A percentile compares a stretch with the other conserved stretches of the same genome.
Conservation (phyloP, 2,888 invertebrate genomes). For the Plagiodera versicolora region DNA sequence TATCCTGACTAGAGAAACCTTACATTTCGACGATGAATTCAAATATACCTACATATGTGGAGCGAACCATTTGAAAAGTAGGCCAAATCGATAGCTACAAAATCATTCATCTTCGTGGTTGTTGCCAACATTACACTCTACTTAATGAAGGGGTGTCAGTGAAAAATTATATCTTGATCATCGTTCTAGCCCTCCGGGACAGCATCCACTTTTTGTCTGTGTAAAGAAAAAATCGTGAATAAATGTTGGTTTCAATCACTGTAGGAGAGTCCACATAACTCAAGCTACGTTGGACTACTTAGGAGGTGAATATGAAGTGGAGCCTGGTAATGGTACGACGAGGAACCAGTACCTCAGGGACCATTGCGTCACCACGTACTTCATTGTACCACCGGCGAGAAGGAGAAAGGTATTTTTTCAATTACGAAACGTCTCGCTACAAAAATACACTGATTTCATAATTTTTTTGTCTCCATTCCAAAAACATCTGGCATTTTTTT, state of each 20-base stretch:
- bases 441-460: constrained; percentile 2
- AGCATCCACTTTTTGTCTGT: too few relatives aligned
- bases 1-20: too few relatives aligned
- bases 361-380: constrained; percentile 83
- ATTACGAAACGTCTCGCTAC: neutral
- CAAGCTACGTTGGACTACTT: constrained; percentile 83
- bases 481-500: too few relatives aligned
- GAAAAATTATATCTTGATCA: neutral
- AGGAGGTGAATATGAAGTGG: constrained; percentile 88
- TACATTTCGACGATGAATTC: neutral
- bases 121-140: neutral
- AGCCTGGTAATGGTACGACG: constrained; percentile 81
- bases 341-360: constrained; percentile 82
- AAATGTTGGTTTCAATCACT: constrained; percentile 42
- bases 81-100: neutral
- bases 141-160: neutral
- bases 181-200: neutral
- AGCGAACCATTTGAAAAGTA: neutral
- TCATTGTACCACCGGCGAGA: constrained; percentile 84
- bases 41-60: neutral
- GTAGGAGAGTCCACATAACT: constrained; percentile 80
- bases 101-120: neutral
- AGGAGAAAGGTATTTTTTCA: constrained; percentile 71
- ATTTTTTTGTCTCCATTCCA: neutral
- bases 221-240: too few relatives aligned